Evolutionary conservation across 30 jellyfish, hydroid and myxozoan species (phyloP).

Genomic region (Pelagia noctiluca): DNA sequence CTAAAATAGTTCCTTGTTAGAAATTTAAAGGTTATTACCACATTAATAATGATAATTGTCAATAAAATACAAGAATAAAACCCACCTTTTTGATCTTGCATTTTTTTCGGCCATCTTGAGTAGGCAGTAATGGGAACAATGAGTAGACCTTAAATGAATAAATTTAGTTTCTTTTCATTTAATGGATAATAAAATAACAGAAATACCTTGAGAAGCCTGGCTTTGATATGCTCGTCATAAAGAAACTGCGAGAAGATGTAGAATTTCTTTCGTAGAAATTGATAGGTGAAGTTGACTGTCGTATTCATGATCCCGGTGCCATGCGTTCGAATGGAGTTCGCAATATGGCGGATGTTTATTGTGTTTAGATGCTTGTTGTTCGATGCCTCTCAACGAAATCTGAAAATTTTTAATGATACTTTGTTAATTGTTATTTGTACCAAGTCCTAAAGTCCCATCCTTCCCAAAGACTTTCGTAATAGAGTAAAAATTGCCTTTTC

Average conservation of each 20-base stretch:
- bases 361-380: constrained; percentile 96
- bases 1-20: too few species aligned
- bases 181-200: too few species aligned
- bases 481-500: too few species aligned
- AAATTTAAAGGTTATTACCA: too few species aligned
- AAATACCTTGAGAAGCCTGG: constrained; percentile 89
- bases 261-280: constrained; percentile 96
- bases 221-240: constrained; percentile 97
- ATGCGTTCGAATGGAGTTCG: constrained; percentile 98
- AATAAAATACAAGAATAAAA: too few species aligned
- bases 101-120: too few species aligned
- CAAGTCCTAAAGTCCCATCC: too few species aligned
- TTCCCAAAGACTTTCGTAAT: background rate
- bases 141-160: too few species aligned
- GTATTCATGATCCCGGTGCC: constrained; percentile 99
- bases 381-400: constrained; percentile 98
- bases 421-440: too few species aligned
- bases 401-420: background rate
- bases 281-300: constrained; percentile 97
- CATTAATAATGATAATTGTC: too few species aligned
- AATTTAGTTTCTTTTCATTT: background rate
- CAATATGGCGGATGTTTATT: constrained; percentile 97
- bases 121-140: too few species aligned
- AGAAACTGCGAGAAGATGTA: constrained; percentile 95
- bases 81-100: too few species aligned